Conservation (phyloP, 2,888 invertebrate genomes). For the Archips xylosteana region DNA sequence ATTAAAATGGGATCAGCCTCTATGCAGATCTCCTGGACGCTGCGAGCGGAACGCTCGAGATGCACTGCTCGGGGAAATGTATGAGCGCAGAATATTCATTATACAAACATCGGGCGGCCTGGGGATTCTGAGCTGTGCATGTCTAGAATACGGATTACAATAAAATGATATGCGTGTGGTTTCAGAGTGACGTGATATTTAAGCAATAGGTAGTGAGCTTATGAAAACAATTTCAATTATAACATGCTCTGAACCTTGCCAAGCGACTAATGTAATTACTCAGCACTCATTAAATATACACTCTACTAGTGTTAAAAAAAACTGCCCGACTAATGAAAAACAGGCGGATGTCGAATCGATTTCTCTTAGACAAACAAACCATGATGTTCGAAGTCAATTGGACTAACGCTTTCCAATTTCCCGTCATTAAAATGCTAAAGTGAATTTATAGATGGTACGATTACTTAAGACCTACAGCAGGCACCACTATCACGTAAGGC, state of each 20-base stretch:
- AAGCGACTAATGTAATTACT: neutral
- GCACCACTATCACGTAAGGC: conserved; percentile 32
- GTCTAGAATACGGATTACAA: conserved; percentile 17
- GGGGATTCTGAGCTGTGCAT: conserved; percentile 28
- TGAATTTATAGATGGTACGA: conserved; percentile 38
- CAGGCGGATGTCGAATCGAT: neutral
- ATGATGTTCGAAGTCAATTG: conserved; percentile 18
- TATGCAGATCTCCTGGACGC: conserved; percentile 82
- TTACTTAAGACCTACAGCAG: conserved; percentile 45
- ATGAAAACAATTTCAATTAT: neutral
- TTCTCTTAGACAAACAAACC: conserved; percentile 1
- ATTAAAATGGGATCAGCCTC: conserved; percentile 84
- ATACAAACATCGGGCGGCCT: conserved; percentile 36
- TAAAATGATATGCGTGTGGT: neutral
- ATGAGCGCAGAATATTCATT: conserved; percentile 43
- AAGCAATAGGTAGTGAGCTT: neutral
- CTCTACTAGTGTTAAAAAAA: neutral
- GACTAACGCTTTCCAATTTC: conserved; percentile 27
- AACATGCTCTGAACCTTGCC: neutral
- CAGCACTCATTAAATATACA: neutral
- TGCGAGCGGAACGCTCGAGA: conserved; percentile 41
- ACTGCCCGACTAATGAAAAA: neutral
- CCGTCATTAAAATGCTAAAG: conserved; percentile 37
- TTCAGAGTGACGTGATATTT: neutral
- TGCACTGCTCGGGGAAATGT: conserved; percentile 43